Evolutionary conservation across 2,797 vertebrate species (phyloP), one percentile per base, ranked within the genome.

Genomic region (Simalia tracyae): DNA sequence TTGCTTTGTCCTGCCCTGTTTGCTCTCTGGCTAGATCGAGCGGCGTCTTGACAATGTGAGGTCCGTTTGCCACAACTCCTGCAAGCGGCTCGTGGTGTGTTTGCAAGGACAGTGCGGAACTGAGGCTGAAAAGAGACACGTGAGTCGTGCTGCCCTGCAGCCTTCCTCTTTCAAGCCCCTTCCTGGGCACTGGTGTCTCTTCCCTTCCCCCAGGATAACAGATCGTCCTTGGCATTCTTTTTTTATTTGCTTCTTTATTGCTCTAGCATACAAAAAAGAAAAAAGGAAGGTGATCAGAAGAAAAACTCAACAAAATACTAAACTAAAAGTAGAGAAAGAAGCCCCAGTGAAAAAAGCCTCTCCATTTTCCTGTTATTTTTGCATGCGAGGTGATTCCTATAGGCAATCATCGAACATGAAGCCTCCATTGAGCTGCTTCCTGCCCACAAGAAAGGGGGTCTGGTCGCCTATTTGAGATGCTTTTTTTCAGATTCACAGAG

Each of bases 81-180:
- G 99, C 97, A 99, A 99, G 97, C 98, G 98, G 93, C 98, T 99
- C 94, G 97, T 98, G 9, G 97, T 97, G 0, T 99, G 99, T 96
- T 98, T 99, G 89, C 99, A 99, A 96, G 99, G 99, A 92, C 99
- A 99, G 96, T 98, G 98, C 31, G 98, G 99, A 42, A 98, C 98
- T 0, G 99, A 99, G 0, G 96, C 98, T 0, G 99, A 99, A 91
- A 99, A 98, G 97, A 98, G 99, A 98, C 98, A 99, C 0, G 99
- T 99, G 96, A 98, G 99, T 97, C 89, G 10, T 3, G 1, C 11
- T 0, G 15, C 0, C 28, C 15, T 0, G 6, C 68, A 14, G 14
- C 24, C 9, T 31, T 22, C 26, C 84, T 42, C 12, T 11, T 0
- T 0, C 0, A 1, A 14, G 4, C 42, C 17, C 36, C 2, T 87